Conservation (phyloP, 2,797 vertebrate species). For the Discoglossus pictus region DNA sequence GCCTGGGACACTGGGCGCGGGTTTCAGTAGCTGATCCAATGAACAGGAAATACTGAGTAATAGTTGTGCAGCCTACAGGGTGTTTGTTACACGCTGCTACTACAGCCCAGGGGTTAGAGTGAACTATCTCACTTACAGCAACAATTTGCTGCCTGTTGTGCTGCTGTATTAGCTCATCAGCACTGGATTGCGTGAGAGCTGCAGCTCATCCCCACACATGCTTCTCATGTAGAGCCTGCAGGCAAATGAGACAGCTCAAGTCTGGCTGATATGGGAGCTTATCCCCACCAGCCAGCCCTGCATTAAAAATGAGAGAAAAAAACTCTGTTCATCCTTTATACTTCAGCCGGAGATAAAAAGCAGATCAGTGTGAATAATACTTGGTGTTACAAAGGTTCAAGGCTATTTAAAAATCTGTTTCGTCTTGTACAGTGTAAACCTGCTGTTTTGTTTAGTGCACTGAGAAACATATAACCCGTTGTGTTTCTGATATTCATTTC, state of each 20-base stretch:
- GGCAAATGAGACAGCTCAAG: constrained; percentile 39
- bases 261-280: constrained; percentile 33
- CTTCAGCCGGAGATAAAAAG: constrained; percentile 32
- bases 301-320: constrained; percentile 10
- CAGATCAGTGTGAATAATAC: constrained; percentile 17
- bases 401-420: no score
- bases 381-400: constrained; percentile 15
- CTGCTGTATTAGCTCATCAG: constrained; percentile 17
- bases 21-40: no score
- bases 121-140: constrained; percentile 8
- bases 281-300: constrained; percentile 14
- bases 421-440: no score
- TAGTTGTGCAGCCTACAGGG: no score
- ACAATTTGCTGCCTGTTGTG: constrained; percentile 18
- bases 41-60: no score
- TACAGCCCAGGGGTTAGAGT: constrained; percentile 4
- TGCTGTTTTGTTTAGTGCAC: no score
- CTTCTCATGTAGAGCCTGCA: constrained; percentile 31
- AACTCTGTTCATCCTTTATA: constrained; percentile 25
- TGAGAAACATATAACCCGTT: no score
- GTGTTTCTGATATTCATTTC: no score
- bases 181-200: constrained; percentile 44
- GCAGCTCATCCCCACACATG: constrained; percentile 26
- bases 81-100: no score
- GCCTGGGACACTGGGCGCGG: no score